Base-by-base conservation (phyloP, 2,797 vertebrate genomes). In the Parauchenoglanis ngamensis region DNA sequence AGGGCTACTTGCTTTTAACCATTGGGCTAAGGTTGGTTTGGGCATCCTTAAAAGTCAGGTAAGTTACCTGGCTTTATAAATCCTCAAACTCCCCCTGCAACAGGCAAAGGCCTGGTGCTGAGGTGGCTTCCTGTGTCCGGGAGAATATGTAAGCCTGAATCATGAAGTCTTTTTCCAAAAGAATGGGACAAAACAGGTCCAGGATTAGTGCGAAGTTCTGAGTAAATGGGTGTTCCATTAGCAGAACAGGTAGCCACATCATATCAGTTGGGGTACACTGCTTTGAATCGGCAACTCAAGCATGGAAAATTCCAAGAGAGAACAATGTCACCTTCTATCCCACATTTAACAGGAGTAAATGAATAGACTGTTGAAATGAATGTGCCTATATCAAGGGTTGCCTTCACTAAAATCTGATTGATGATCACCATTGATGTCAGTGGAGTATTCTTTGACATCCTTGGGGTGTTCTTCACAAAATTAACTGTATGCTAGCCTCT, bases 221-320 rank as follows among this genome's bases (percentile, higher is more conserved):
- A 21, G 83, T 87, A 23, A 88, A 86, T 6, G 2, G 0, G 4
- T 90, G 75, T 0, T 17, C 56, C 87, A 85, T 79, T 12, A 89
- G 88, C 10, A 70, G 56, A 63, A 63, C 61, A n/a, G 25, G 61
- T n/a, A 63, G n/a, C n/a, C 63, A 28, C n/a, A 28, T 3, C 12
- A 65, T 12, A 28, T 12, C n/a, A 28, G 10, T 11, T 65, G 61
- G 25, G 25, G 7, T 65, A 11, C 63, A 65, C 2, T 28, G 10
- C 13, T 65, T 65, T 28, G n/a, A 31, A 12, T 31, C n/a, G 5
- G n/a, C n/a, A 31, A 67, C 11, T 67, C n/a, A 67, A 67, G 63
- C 6, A 1, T n/a, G 4, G 56, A 6, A 21, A 57, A 57, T 25
- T 63, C 61, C 61, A 63, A 11, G 61, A 8, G 4, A n/a, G 59